These are phyloP conservation scores for Scelioninae gen. 1 DNA, from an alignment of 2,888 invertebrate species.

Conservation along the genomic window DNA sequence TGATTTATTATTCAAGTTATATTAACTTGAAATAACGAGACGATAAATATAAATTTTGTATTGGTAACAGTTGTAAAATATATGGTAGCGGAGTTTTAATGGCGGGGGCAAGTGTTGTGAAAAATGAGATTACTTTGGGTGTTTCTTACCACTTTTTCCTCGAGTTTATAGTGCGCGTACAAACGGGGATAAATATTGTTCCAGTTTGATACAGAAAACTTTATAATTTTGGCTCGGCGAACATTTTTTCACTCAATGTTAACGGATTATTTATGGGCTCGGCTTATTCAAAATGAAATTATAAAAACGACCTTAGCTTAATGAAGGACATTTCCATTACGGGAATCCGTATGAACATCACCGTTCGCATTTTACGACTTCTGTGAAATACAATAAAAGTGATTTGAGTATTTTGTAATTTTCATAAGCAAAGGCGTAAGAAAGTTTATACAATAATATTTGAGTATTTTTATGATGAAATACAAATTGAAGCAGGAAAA, in stretches of 20 bases:
- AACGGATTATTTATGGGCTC: slow-evolving; percentile 10
- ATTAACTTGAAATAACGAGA: slow-evolving; percentile 29
- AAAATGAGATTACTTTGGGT: slow-evolving; percentile 47
- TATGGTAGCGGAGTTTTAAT: slow-evolving; percentile 36
- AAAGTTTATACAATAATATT: too few relatives aligned
- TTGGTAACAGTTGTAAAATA: slow-evolving; percentile 48
- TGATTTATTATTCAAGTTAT: slow-evolving; percentile 41
- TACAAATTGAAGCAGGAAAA: too few relatives aligned
- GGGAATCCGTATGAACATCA: not conserved
- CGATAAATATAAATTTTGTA: slow-evolving; percentile 44
- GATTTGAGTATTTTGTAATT: not conserved
- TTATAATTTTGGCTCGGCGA: slow-evolving; percentile 27
- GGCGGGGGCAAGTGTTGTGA: slow-evolving; percentile 53
- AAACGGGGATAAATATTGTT: slow-evolving; percentile 49
- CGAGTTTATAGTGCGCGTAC: slow-evolving; percentile 32
- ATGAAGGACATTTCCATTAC: slow-evolving; percentile 4
- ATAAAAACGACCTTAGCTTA: slow-evolving; percentile 1
- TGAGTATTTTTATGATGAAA: too few relatives aligned
- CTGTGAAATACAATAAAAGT: slow-evolving; percentile 2
- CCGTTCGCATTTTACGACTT: slow-evolving; percentile 1
- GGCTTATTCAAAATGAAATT: not conserved
- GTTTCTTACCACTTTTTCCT: slow-evolving; percentile 36
- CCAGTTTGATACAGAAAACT: slow-evolving; percentile 39
- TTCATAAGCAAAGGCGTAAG: too few relatives aligned
- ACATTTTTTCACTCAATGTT: slow-evolving; percentile 4